These are phyloP conservation scores for Actinia tenebrosa DNA, from an alignment of 64 coral and sea anemone genomes.

Conservation along the genomic window DNA sequence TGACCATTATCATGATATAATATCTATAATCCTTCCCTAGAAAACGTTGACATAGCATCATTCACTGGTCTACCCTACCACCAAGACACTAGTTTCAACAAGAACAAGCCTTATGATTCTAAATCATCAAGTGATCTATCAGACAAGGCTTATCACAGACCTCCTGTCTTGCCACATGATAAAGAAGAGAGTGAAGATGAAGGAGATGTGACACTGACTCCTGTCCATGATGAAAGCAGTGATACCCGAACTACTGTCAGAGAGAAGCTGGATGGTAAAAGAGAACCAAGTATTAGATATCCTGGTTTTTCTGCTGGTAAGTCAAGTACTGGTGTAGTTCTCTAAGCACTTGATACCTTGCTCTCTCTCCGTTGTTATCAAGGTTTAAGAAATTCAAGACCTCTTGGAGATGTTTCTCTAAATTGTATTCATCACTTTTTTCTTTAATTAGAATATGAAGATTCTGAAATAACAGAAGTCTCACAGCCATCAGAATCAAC, in stretches of 20 bases:
- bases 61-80: slow-evolving; percentile 60
- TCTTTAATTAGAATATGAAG: background rate
- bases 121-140: background rate
- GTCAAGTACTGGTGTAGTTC: background rate
- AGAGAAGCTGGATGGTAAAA: background rate
- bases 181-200: slow-evolving; percentile 14
- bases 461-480: background rate
- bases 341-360: no score
- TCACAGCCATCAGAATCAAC: background rate
- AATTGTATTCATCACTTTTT: background rate
- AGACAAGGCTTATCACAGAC: background rate
- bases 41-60: slow-evolving; percentile 80
- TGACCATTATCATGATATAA: background rate
- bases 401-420: background rate
- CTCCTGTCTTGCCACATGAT: background rate
- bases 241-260: background rate
- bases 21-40: slow-evolving; percentile 30
- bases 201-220: background rate
- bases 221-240: slow-evolving; percentile 6
- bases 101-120: background rate
- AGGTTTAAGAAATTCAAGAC: no score
- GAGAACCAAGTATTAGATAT: background rate
- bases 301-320: background rate
- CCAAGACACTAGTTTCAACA: background rate
- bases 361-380: no score